Percentiles rank a stretch among this genome's conserved stretches.
Evolutionary conservation across 2,113 vertebrate species (phyloP).

Genomic region (Istiophorus platypterus): DNA sequence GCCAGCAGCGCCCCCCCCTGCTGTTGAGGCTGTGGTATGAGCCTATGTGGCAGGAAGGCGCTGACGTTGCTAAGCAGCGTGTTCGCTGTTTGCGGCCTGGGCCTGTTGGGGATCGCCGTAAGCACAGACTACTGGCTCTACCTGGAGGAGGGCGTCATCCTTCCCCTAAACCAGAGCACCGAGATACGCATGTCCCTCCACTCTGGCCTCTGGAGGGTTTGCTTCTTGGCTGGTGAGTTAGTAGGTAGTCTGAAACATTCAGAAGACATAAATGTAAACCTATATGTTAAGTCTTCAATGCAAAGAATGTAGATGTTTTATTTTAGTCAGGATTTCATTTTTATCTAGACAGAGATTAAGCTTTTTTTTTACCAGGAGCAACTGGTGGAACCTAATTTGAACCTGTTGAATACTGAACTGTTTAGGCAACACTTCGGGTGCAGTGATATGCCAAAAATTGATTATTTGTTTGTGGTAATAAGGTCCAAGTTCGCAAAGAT

Average conservation of each 20-base stretch:
- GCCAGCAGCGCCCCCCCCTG: slow-evolving; percentile 59
- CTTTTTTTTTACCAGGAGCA: neutral
- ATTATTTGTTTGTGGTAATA: neutral
- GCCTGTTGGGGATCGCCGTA: slow-evolving; percentile 93
- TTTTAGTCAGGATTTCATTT: neutral
- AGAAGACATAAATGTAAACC: neutral
- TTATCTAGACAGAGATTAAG: neutral
- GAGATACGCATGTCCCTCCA: slow-evolving; percentile 93
- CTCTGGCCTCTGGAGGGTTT: slow-evolving; percentile 96
- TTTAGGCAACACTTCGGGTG: neutral
- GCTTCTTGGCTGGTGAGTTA: slow-evolving; percentile 91
- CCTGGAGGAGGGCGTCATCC: slow-evolving; percentile 93
- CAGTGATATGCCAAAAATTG: neutral
- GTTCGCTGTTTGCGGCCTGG: slow-evolving; percentile 92
- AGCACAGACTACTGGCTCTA: slow-evolving; percentile 99
- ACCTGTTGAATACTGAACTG: neutral
- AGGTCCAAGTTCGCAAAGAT: neutral
- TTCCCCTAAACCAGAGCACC: slow-evolving; percentile 92
- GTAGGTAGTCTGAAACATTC: neutral
- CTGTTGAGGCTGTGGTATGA: slow-evolving; percentile 85
- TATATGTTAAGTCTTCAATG: neutral
- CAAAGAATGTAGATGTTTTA: neutral
- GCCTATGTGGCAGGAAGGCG: slow-evolving; percentile 91
- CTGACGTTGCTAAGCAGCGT: slow-evolving; percentile 96
- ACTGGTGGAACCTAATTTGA: neutral